Evolutionary conservation across 2,888 invertebrate genomes (phyloP).

Genomic region (Byasa hedistus): DNA sequence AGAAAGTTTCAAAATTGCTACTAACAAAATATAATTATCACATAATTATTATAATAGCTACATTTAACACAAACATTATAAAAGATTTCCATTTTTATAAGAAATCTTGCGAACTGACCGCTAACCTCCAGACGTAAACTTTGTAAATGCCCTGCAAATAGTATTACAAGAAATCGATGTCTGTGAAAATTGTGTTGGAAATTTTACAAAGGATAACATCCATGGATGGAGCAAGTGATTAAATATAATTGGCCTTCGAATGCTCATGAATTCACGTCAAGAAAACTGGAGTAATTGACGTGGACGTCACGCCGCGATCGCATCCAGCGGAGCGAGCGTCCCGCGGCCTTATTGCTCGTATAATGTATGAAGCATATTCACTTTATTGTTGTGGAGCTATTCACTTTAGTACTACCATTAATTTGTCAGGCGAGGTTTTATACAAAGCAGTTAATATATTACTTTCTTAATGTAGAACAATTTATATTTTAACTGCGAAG

Average conservation of each 20-base stretch:
- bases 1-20: no score
- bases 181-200: background rate
- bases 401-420: slow-evolving; percentile 5
- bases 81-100: no score
- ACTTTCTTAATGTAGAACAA: background rate
- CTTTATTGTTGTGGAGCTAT: slow-evolving; percentile 13
- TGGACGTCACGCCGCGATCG: slow-evolving; percentile 3
- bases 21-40: no score
- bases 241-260: background rate
- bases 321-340: background rate
- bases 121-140: no score
- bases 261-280: background rate
- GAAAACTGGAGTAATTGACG: slow-evolving; percentile 6
- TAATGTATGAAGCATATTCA: slow-evolving; percentile 7
- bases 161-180: no score
- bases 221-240: background rate
- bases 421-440: slow-evolving; percentile 13
- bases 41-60: no score
- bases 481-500: background rate
- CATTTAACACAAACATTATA: no score
- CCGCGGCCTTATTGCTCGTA: slow-evolving; percentile 11
- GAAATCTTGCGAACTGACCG: no score
- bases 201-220: background rate
- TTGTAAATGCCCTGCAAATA: no score
- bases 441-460: slow-evolving; percentile 5